phyloP scores from a whole-genome alignment of 2,797 vertebrate species.

The Tragelaphus oryx region DNA sequence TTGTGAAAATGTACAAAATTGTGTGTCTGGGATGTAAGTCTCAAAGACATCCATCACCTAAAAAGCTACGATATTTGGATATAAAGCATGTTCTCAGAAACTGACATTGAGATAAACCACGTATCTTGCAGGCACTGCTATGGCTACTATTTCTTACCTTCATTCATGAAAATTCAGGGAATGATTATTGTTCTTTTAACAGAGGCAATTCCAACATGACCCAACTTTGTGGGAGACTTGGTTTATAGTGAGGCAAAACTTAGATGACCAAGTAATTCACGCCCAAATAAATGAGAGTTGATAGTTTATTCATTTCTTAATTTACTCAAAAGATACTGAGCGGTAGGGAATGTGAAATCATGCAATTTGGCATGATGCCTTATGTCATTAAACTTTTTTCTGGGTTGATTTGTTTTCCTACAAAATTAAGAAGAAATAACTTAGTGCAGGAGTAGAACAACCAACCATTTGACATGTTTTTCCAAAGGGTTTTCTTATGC shows the following conservation, averaged over 20 bases:
- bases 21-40: background rate
- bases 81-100: conserved; percentile 22
- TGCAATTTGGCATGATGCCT: background rate
- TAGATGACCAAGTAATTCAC: background rate
- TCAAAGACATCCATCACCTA: background rate
- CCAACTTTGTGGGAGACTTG: background rate
- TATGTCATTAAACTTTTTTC: conserved; percentile 32
- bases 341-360: background rate
- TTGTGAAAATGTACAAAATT: background rate
- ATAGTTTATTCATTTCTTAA: conserved; percentile 20
- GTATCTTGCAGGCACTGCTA: background rate
- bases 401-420: background rate
- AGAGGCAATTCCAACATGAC: background rate
- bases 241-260: background rate
- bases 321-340: background rate
- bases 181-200: background rate
- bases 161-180: background rate
- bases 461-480: background rate
- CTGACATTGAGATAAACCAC: background rate
- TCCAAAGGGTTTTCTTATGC: conserved; percentile 11
- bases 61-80: background rate
- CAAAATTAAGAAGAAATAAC: conserved; percentile 11
- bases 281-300: background rate
- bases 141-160: background rate
- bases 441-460: background rate